These are phyloP conservation scores for Heteromormyrus szaboi DNA, from an alignment of 2,797 vertebrate genomes.

Conservation along the genomic window DNA sequence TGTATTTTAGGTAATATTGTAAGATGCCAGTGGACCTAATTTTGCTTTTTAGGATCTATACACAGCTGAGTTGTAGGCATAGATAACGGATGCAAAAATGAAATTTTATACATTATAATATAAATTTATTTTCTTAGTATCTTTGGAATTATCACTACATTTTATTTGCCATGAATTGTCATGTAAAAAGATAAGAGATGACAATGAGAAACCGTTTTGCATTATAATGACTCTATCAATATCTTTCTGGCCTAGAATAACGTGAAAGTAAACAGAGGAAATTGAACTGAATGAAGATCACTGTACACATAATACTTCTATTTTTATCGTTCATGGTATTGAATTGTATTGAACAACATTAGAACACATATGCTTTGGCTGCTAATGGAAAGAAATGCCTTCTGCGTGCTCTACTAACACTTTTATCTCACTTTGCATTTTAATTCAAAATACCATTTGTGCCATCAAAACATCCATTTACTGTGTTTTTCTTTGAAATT, in stretches of 20 bases:
- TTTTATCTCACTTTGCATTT: neutral
- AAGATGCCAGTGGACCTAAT: neutral
- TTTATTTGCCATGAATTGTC: constrained; percentile 5
- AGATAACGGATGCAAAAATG: neutral
- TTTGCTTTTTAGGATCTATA: neutral
- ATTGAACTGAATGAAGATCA: neutral
- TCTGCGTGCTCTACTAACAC: neutral
- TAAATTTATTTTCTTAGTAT: neutral
- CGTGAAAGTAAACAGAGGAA: neutral
- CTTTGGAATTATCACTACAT: constrained; percentile 6
- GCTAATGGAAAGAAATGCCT: neutral
- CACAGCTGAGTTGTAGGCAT: neutral
- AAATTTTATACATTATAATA: neutral
- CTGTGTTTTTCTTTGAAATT: neutral
- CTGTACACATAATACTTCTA: neutral
- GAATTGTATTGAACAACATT: neutral
- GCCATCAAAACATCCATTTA: neutral
- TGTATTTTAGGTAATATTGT: neutral
- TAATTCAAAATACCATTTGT: neutral
- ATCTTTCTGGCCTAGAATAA: neutral
- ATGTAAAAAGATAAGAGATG: neutral
- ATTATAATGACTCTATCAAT: neutral
- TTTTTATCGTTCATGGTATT: neutral
- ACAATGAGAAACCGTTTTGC: neutral
- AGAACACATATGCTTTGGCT: neutral